Conservation (phyloP, 1,140 invertebrate species). For the Venturia canescens region DNA sequence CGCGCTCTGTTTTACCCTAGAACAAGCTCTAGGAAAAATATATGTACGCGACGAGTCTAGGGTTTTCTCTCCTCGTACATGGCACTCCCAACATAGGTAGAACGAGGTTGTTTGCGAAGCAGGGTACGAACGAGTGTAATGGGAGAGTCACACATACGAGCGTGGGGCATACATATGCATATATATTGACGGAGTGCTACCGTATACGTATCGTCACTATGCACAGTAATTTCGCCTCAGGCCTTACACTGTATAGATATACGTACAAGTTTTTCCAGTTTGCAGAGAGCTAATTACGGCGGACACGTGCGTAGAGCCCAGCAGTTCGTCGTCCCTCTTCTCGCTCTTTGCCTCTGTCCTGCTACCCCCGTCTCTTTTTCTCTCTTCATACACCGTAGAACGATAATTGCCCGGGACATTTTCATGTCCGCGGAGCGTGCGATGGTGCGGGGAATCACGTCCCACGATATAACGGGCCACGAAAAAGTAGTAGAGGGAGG, state of each 20-base stretch:
- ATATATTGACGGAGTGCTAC: background rate
- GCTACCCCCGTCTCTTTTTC: background rate
- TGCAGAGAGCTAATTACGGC: constrained; percentile 50
- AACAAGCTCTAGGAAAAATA: no score
- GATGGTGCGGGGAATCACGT: constrained; percentile 14
- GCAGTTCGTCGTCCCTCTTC: background rate
- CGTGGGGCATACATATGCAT: background rate
- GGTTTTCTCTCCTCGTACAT: no score
- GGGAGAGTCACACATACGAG: background rate
- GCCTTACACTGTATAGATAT: background rate
- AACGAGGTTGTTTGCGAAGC: no score
- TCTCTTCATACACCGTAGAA: background rate
- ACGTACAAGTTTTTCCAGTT: constrained; percentile 42
- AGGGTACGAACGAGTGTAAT: no score
- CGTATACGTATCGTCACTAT: constrained; percentile 1
- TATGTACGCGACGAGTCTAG: no score
- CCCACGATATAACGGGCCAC: constrained; percentile 5
- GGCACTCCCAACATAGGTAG: no score
- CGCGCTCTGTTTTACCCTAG: background rate
- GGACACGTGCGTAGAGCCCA: constrained; percentile 52
- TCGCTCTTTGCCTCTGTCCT: background rate
- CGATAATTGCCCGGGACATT: constrained; percentile 32
- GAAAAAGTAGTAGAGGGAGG: background rate
- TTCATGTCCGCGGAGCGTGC: constrained; percentile 26
- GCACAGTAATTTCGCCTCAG: constrained; percentile 11